These are phyloP conservation scores for Chinchilla lanigera DNA, from an alignment of 2,113 vertebrate genomes.

Conservation along the genomic window DNA sequence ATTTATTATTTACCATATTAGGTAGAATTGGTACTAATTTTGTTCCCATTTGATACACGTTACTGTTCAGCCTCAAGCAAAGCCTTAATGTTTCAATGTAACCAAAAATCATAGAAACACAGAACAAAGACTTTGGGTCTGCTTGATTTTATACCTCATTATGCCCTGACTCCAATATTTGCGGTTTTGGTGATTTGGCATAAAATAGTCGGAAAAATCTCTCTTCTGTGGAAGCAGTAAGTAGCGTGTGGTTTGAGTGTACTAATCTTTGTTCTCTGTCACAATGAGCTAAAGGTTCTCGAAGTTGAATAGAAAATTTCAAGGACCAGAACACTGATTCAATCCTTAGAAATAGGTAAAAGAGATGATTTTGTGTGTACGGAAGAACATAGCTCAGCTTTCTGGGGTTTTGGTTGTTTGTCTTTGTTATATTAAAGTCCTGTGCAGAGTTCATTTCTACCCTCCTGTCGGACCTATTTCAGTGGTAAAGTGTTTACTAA, in stretches of 20 bases:
- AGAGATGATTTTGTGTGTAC: background rate
- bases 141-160: background rate
- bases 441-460: background rate
- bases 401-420: background rate
- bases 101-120: background rate
- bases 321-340: background rate
- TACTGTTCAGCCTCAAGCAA: background rate
- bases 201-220: background rate
- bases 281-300: background rate
- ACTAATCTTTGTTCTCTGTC: background rate
- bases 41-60: background rate
- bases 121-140: background rate
- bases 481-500: background rate
- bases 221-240: background rate
- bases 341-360: background rate
- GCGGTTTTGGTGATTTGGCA: background rate
- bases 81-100: background rate
- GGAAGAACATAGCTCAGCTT: background rate
- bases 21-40: background rate
- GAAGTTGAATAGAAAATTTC: background rate
- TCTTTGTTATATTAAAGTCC: background rate
- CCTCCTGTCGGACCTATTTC: background rate
- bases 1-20: background rate
- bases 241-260: background rate
- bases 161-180: background rate